Evolutionary conservation across 2,797 vertebrate species (phyloP).

Genomic region (Crenichthys baileyi): DNA sequence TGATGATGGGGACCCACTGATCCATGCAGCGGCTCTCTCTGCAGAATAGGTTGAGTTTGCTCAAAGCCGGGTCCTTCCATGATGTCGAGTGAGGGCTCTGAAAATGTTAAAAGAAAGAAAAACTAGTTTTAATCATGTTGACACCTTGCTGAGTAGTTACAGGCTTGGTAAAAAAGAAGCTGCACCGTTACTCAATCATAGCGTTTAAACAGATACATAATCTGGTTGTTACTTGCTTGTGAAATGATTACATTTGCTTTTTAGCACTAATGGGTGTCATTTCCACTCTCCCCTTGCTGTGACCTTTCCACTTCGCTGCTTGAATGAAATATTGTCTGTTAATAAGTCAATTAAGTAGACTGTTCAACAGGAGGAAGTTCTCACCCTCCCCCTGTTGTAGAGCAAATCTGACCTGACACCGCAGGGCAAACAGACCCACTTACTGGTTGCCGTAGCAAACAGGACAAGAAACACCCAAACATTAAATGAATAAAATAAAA

Average conservation of each 20-base stretch:
- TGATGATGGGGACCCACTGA: conserved; percentile 97
- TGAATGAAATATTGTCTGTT: not conserved
- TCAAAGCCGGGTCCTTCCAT: conserved; percentile 92
- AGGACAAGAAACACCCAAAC: not conserved
- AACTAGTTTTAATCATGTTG: not conserved
- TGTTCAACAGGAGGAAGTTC: not conserved
- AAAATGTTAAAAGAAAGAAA: conserved; percentile 6
- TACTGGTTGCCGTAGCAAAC: not conserved
- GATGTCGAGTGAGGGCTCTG: conserved; percentile 90
- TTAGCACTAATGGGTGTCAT: no score
- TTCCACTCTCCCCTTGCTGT: no score
- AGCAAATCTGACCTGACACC: not conserved
- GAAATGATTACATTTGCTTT: no score
- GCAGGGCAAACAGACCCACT: not conserved
- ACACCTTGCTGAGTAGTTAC: not conserved
- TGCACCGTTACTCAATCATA: no score
- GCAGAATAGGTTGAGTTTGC: conserved; percentile 93
- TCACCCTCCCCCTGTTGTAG: not conserved
- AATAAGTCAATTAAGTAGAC: not conserved
- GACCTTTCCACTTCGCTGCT: not conserved
- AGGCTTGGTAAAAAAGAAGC: no score
- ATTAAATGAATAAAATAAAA: not conserved
- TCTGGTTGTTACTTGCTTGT: no score
- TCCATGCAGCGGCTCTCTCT: conserved; percentile 94
- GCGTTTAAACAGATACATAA: no score